Percentiles rank a stretch among this genome's conserved stretches.
Evolutionary conservation across 2,888 invertebrate genomes (phyloP).

Genomic region (Exephanes ischioxanthus): DNA sequence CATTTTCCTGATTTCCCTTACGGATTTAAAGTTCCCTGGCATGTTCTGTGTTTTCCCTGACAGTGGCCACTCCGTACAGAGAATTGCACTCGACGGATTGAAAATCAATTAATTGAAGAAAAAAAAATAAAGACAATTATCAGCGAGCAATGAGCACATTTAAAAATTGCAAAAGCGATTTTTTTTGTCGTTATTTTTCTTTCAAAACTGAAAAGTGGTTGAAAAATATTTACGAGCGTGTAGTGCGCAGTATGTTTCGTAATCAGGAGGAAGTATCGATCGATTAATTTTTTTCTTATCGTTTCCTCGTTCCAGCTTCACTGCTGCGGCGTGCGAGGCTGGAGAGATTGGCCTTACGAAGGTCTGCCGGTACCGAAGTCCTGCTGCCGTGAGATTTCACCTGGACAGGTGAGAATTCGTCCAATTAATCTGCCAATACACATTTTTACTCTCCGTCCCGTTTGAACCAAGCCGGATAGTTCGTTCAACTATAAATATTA

Average conservation of each 20-base stretch:
- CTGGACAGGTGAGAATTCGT: slow-evolving; percentile 85
- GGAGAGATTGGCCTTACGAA: slow-evolving; percentile 91
- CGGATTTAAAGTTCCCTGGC: too few relatives aligned
- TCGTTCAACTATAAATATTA: neutral
- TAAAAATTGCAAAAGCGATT: too few relatives aligned
- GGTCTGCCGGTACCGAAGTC: slow-evolving; percentile 88
- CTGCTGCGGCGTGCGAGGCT: slow-evolving; percentile 93
- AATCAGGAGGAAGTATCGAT: slow-evolving; percentile 19
- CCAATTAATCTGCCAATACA: slow-evolving; percentile 28
- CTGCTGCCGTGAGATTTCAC: slow-evolving; percentile 89
- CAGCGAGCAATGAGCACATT: too few relatives aligned
- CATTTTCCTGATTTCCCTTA: too few relatives aligned
- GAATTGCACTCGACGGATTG: too few relatives aligned
- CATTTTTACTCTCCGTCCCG: neutral
- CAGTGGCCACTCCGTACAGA: too few relatives aligned
- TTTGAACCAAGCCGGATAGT: neutral
- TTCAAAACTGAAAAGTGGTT: neutral
- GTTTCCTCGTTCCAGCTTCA: slow-evolving; percentile 87
- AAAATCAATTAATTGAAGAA: too few relatives aligned
- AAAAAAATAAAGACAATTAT: too few relatives aligned
- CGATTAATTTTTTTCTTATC: slow-evolving; percentile 29
- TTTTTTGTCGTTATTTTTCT: neutral
- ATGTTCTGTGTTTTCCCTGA: too few relatives aligned
- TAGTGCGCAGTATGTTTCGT: neutral
- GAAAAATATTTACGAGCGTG: neutral